Conservation (phyloP, 2,888 invertebrate species). For the Leptopterna dolabrata region DNA sequence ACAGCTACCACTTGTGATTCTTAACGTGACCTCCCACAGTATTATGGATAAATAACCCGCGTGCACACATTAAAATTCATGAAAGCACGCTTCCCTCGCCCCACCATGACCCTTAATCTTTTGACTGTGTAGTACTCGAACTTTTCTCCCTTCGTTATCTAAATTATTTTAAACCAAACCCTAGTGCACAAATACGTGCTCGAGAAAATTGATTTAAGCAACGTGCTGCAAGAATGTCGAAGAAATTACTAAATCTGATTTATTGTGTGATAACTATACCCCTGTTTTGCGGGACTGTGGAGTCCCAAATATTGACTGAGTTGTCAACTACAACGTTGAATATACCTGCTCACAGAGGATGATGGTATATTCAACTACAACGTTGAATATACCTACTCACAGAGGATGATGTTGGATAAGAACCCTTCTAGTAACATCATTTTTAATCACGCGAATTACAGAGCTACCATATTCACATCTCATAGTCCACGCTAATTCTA, state of each 20-base stretch:
- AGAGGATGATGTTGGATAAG: too few relatives aligned
- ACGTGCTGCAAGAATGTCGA: background rate
- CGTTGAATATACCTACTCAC: too few relatives aligned
- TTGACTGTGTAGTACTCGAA: background rate
- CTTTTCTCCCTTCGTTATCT: background rate
- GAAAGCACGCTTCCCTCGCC: background rate
- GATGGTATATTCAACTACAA: too few relatives aligned
- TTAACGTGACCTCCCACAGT: background rate
- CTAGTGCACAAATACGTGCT: background rate
- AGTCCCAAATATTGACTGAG: too few relatives aligned
- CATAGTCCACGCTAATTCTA: background rate
- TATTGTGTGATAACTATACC: background rate
- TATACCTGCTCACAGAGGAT: too few relatives aligned
- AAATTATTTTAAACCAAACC: background rate
- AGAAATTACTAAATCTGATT: background rate
- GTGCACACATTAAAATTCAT: background rate
- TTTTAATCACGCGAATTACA: background rate
- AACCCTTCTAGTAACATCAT: background rate
- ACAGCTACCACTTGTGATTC: background rate
- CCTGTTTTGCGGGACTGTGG: too few relatives aligned
- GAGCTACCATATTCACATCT: background rate
- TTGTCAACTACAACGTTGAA: too few relatives aligned
- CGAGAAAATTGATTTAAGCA: background rate
- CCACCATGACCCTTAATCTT: background rate
- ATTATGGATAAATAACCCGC: conserved; percentile 13